Conservation (phyloP, 2,888 invertebrate species). For the Andrena marginata region DNA sequence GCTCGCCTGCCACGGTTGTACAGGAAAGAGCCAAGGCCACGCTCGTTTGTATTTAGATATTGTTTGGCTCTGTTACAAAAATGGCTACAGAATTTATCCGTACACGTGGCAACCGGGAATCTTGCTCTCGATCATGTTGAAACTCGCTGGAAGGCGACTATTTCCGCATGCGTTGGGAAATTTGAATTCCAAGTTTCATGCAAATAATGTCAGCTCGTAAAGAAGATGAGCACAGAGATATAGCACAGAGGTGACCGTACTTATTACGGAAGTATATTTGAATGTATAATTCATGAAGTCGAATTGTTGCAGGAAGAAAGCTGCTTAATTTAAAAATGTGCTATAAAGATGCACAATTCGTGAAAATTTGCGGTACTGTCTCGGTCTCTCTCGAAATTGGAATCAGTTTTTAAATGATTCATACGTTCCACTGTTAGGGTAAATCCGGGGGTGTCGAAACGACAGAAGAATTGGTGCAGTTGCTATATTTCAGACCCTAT, state of each 20-base stretch:
- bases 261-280: constrained; percentile 34
- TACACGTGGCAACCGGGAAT: constrained; percentile 33
- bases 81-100: constrained; percentile 42
- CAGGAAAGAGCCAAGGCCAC: constrained; percentile 7
- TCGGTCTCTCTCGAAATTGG: background rate
- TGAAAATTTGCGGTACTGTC: background rate
- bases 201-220: constrained; percentile 49
- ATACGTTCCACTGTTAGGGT: background rate
- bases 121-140: constrained; percentile 50
- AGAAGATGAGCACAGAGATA: constrained; percentile 46
- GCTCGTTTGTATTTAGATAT: constrained; percentile 37
- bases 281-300: constrained; percentile 18
- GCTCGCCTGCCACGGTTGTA: background rate
- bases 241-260: constrained; percentile 7
- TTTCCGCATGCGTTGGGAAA: constrained; percentile 38
- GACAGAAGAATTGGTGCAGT: too few relatives aligned
- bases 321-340: background rate
- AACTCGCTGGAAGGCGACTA: constrained; percentile 19
- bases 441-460: too few relatives aligned
- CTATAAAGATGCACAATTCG: background rate
- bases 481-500: too few relatives aligned
- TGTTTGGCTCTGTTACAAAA: constrained; percentile 24
- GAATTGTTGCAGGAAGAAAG: constrained; percentile 8
- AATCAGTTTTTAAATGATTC: background rate
- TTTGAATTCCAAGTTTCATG: constrained; percentile 53